phyloP scores from a whole-genome alignment of 1,140 invertebrate species.

The Tetramorium parvispinum region DNA sequence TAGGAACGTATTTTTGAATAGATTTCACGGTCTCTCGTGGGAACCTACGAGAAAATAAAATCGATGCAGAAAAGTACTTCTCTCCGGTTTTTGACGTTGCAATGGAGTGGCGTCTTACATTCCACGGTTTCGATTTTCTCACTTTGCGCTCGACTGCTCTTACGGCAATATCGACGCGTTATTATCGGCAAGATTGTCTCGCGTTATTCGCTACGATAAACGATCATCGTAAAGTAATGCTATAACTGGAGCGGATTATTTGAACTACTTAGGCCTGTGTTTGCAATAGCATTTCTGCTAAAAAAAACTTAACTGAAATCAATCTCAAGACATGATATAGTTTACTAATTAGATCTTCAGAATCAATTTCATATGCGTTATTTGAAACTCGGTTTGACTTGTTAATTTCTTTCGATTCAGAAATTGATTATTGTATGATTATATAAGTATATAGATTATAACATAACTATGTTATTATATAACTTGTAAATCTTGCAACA shows the following conservation, averaged over 20 bases:
- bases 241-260: constrained; percentile 21
- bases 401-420: too few relatives aligned
- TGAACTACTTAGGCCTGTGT: background rate
- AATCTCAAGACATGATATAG: background rate
- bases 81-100: background rate
- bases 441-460: too few relatives aligned
- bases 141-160: constrained; percentile 14
- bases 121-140: constrained; percentile 33
- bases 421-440: too few relatives aligned
- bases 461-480: too few relatives aligned
- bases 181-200: background rate
- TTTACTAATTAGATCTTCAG: background rate
- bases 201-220: background rate
- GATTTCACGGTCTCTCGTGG: constrained; percentile 54
- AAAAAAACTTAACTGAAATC: background rate
- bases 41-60: background rate
- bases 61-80: background rate
- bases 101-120: constrained; percentile 6
- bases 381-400: background rate
- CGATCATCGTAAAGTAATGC: background rate
- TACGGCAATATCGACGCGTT: constrained; percentile 1
- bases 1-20: constrained; percentile 24
- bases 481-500: too few relatives aligned
- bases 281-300: background rate
- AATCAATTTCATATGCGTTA: background rate